Evolutionary conservation across 1,140 invertebrate species (phyloP), one percentile per base, ranked within the genome.

Genomic region (Oedothorax gibbosus): DNA sequence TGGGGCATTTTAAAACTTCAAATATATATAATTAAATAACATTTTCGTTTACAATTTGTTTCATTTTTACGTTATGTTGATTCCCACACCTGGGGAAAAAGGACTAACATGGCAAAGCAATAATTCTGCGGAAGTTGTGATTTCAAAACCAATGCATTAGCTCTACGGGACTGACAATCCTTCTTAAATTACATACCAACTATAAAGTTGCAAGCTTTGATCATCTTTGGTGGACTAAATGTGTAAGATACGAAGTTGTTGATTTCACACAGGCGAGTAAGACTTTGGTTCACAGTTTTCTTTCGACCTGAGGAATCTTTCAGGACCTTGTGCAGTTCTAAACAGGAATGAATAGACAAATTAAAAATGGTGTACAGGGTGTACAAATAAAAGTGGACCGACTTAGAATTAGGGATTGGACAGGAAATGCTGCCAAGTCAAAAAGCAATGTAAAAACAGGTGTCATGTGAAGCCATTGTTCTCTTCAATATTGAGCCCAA

Each of bases 201-300:
- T 20, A 87, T 68, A 51, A 84, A 78, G 54, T 85, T 85, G 14
- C 86, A 87, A 14, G 86, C 86, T 78, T 85, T 86, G 20, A 87
- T 82, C 86, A 87, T 87, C 54, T 87, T 87, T 5, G 86, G 86
- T 21, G 86, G 86, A 14, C 86, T 87, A 51, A 86, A 87, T n/a
- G 72, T 86, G 20, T 87, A 87, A 7, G 73, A 75, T 35, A 87
- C 86, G 66, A 87, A 85, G 50, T 87, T 87, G 35, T 87, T 62
- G 20, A 87, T 64, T 7, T 77, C n/a, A 10, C 86, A 87, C 3
- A 87, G 75, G 0, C 83, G 62, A 5, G 12, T n/a, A 7, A 87
- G 64, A 64, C 66, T 72, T 56, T 35, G 56, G 51, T n/a, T 68
- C 2, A 84, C 72, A 5, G 72, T 7, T 62, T 75, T 82, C 50